phyloP scores from a whole-genome alignment of 2,888 invertebrate genomes.

The Deilephila elpenor region DNA sequence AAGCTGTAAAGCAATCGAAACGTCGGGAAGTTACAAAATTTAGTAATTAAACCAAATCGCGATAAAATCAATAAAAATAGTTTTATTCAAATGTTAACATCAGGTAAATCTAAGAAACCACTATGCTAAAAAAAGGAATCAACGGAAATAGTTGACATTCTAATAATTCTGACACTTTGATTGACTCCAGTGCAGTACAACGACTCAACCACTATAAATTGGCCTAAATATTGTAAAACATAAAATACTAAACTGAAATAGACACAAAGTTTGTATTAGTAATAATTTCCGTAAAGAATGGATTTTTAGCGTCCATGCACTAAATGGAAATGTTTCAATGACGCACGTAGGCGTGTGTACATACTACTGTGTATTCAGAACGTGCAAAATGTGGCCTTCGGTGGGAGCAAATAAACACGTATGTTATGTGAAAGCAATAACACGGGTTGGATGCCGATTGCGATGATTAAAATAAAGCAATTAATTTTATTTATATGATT shows the following conservation, averaged over 20 bases:
- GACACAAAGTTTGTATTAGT: constrained; percentile 2
- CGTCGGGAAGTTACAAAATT: too few species aligned
- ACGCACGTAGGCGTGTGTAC: constrained; percentile 42
- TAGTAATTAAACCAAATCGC: too few species aligned
- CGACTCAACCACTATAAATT: background rate
- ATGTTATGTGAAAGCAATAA: background rate
- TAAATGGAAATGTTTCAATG: constrained; percentile 46
- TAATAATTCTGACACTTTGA: too few species aligned
- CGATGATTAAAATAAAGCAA: too few species aligned
- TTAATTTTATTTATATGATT: too few species aligned
- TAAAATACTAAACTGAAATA: background rate
- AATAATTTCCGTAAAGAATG: constrained; percentile 29
- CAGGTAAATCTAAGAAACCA: too few species aligned
- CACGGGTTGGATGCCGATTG: background rate
- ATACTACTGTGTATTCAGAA: constrained; percentile 38
- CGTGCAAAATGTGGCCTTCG: constrained; percentile 47
- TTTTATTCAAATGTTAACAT: too few species aligned
- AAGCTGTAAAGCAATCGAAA: too few species aligned
- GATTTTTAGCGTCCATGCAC: constrained; percentile 46
- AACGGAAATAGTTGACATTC: too few species aligned
- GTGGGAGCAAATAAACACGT: constrained; percentile 33
- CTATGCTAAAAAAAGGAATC: too few species aligned
- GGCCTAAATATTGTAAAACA: background rate
- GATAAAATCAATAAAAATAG: too few species aligned
- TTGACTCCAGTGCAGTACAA: too few species aligned